Base-by-base conservation (phyloP, 2,113 vertebrate genomes). In the Anoplopoma fimbria region DNA sequence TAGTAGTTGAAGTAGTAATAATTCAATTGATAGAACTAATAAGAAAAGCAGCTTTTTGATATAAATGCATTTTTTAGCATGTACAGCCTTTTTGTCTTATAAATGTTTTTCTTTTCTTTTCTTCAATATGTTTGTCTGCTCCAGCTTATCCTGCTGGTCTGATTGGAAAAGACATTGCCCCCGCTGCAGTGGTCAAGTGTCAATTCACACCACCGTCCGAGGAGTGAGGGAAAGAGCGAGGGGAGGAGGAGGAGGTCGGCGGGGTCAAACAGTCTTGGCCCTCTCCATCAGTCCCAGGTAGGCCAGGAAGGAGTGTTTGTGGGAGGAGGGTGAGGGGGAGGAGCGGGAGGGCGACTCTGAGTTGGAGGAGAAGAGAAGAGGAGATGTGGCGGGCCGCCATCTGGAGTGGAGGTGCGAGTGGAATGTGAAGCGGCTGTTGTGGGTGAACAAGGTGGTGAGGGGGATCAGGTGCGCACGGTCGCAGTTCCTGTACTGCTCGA, bases 241-340 rank as follows among this genome's bases (percentile, higher is more conserved):
- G 17, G 58, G 58, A 64, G 57, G 57, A 65, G 55, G 79, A 62
- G 51, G 69, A 49, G 49, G 61, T 2, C 74, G 87, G 79, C 12
- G 89, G 86, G 92, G 88, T 99, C 96, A 99, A 92, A 97, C 96
- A 94, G 97, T 97, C 95, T 98, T 96, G 91, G 97, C 97, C 95
- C 96, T 96, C 94, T 99, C 97, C 91, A 96, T 96, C 78, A 99
- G 96, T 95, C 98, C 98, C 87, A 99, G 97, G 91, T 99, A 99
- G 93, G 98, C 97, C 57, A 99, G 95, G 95, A 99, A 99, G 96
- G 97, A 99, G 98, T 97, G 98, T 95, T 99, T 99, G 81, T 97
- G 96, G 62, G 98, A 97, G 75, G 95, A 90, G 93, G 97, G 94
- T 87, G 96, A 77, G 92, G 92, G 90, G 89, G 94, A 91, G 85